Evolutionary conservation across 2,888 invertebrate species (phyloP).

Genomic region (Leptinotarsa tumamoca): DNA sequence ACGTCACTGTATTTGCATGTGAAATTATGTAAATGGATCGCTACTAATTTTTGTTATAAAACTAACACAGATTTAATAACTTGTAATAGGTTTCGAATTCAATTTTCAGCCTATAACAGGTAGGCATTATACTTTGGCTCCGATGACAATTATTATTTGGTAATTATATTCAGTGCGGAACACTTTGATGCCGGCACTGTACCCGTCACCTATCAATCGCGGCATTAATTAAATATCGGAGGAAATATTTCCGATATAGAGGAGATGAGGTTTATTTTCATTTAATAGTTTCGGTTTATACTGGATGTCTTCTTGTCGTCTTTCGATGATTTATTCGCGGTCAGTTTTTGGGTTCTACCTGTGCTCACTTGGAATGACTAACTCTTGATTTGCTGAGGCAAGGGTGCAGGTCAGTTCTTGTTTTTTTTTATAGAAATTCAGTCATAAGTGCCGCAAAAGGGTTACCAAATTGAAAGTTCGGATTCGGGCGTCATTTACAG

Average conservation of each 20-base stretch:
- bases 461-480: too few relatives aligned
- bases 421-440: too few relatives aligned
- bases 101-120: conserved; percentile 11
- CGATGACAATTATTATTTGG: conserved; percentile 15
- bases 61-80: not conserved
- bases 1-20: not conserved
- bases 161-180: conserved; percentile 13
- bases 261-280: conserved; percentile 2
- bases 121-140: conserved; percentile 3
- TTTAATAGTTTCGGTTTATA: conserved; percentile 5
- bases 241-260: conserved; percentile 16
- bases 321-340: not conserved
- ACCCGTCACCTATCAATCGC: conserved; percentile 17
- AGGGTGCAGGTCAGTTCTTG: too few relatives aligned
- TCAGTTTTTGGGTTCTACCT: too few relatives aligned
- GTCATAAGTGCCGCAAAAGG: too few relatives aligned
- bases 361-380: too few relatives aligned
- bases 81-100: not conserved
- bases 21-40: not conserved
- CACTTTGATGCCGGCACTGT: conserved; percentile 10
- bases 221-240: conserved; percentile 8
- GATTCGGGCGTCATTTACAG: too few relatives aligned
- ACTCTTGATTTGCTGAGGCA: too few relatives aligned
- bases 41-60: conserved; percentile 7
- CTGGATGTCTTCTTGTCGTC: not conserved